Percentiles rank a stretch among this genome's conserved stretches.
Conservation (phyloP, 2,113 vertebrate species). For the Meles meles region DNA sequence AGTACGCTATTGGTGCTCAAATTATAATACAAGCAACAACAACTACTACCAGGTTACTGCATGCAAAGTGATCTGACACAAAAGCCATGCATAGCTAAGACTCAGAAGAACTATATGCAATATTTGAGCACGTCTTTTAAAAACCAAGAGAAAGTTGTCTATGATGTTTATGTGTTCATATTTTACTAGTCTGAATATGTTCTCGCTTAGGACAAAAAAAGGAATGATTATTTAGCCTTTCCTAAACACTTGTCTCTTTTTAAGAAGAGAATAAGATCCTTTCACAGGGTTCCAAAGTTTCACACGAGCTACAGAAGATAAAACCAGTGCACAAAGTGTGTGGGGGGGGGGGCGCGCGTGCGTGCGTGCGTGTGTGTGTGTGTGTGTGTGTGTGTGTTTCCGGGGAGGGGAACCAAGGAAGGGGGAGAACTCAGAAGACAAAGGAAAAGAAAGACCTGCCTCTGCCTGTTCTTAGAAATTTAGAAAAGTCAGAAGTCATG, state of each 20-base stretch:
- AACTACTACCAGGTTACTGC: slow-evolving; percentile 51
- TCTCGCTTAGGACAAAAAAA: slow-evolving; percentile 24
- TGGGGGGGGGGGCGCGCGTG: too few species aligned
- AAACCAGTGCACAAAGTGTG: background rate
- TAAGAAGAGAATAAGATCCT: background rate
- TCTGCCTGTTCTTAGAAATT: slow-evolving; percentile 30
- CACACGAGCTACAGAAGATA: background rate
- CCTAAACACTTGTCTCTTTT: slow-evolving; percentile 11
- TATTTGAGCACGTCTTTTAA: slow-evolving; percentile 14
- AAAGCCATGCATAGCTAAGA: slow-evolving; percentile 30
- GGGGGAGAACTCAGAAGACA: background rate
- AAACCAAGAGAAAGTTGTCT: slow-evolving; percentile 35
- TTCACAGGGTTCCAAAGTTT: slow-evolving; percentile 19
- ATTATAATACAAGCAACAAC: slow-evolving; percentile 54
- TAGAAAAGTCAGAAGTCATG: background rate
- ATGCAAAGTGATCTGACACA: slow-evolving; percentile 34
- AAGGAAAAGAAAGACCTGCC: slow-evolving; percentile 35
- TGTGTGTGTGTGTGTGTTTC: background rate
- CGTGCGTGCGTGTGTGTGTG: background rate
- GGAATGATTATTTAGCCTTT: background rate
- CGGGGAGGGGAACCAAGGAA: background rate
- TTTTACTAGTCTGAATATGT: slow-evolving; percentile 37
- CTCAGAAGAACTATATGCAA: background rate
- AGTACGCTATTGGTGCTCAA: slow-evolving; percentile 21
- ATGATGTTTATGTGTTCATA: background rate